Conservation (phyloP, 2,113 vertebrate species). For the Serinus canaria region DNA sequence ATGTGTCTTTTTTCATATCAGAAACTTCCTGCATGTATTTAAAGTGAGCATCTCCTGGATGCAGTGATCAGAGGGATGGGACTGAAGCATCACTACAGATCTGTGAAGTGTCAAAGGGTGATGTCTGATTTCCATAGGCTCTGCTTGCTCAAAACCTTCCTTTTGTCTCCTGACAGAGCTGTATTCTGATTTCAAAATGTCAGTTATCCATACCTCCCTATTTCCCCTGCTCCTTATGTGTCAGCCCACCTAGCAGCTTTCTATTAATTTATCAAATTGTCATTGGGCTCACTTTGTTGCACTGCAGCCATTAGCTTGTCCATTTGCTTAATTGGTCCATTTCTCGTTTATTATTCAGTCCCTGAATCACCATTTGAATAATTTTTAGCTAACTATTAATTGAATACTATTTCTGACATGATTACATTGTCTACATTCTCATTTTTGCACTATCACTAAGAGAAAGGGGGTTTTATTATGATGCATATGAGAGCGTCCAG, state of each 20-base stretch:
- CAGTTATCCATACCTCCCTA: neutral
- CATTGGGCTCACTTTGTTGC: neutral
- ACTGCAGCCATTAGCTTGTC: neutral
- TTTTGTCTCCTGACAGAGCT: neutral
- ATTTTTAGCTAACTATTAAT: constrained; percentile 36
- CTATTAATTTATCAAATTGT: neutral
- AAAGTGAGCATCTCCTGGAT: neutral
- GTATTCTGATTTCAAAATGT: neutral
- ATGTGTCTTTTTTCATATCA: neutral
- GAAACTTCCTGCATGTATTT: neutral
- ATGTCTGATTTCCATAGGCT: neutral
- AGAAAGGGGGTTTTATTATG: neutral
- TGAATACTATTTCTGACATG: neutral
- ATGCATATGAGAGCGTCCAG: neutral
- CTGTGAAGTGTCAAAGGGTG: neutral
- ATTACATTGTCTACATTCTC: neutral
- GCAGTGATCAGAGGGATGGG: neutral
- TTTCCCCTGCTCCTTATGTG: neutral
- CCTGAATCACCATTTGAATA: neutral
- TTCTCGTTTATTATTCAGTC: constrained; percentile 6
- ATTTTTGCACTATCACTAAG: neutral
- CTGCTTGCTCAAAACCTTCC: neutral
- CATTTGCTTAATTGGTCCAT: neutral
- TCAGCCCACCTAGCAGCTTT: neutral
- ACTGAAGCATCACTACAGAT: neutral